phyloP scores from a whole-genome alignment of 2,888 invertebrate species.

The Ferrisia virgata region DNA sequence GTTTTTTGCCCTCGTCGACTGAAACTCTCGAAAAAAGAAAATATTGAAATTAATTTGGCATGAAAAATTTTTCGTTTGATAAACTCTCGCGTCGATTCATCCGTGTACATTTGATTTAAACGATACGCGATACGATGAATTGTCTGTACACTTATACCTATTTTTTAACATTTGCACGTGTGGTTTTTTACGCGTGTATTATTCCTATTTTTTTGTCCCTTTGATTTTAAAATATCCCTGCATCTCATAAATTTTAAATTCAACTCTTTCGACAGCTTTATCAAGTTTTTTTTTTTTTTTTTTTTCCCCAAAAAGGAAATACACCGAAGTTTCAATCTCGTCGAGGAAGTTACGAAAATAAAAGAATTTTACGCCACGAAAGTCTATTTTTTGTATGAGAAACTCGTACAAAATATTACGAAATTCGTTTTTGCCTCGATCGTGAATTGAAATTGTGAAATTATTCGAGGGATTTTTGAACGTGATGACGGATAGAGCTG shows the following conservation, averaged over 20 bases:
- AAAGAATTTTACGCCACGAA: background rate
- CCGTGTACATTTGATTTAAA: background rate
- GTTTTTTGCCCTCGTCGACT: background rate
- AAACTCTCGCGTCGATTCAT: background rate
- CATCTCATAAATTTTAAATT: background rate
- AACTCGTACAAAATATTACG: background rate
- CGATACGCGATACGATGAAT: background rate
- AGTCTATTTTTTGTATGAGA: background rate
- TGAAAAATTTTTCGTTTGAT: background rate
- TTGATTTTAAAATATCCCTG: background rate
- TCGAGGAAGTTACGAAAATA: background rate
- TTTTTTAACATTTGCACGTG: background rate
- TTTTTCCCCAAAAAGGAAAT: background rate
- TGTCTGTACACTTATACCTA: background rate
- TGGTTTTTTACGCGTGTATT: background rate
- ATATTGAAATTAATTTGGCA: background rate
- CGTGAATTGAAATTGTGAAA: background rate
- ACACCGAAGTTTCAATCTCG: background rate
- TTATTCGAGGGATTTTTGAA: background rate
- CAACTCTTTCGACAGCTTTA: background rate
- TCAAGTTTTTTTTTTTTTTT: background rate
- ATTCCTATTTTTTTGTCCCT: background rate
- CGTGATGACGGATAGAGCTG: background rate
- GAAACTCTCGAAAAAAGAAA: background rate
- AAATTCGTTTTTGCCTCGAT: background rate